Conservation (phyloP, 2,113 vertebrate species). For the Acrocephalus arundinaceus region DNA sequence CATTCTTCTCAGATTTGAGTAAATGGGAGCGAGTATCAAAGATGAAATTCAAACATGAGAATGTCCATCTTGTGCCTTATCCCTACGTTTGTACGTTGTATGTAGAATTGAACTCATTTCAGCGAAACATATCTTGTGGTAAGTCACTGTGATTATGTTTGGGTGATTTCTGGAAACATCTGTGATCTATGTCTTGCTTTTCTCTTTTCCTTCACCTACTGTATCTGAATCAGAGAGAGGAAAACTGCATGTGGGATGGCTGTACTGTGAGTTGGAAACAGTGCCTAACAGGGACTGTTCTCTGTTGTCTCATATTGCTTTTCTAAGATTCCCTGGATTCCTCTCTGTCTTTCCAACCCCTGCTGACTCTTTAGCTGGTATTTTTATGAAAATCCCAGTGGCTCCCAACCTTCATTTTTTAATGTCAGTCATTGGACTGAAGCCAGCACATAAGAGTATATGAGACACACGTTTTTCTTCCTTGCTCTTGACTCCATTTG, state of each 20-base stretch:
- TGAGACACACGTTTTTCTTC: not conserved
- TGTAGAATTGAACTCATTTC: slow-evolving; percentile 9
- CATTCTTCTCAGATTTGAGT: not conserved
- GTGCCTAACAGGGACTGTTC: not conserved
- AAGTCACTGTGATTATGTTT: not conserved
- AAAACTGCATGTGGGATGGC: rapidly evolving
- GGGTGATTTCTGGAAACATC: not conserved
- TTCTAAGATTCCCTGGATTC: not conserved
- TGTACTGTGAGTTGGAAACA: not conserved
- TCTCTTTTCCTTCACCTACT: not conserved
- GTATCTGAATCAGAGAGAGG: not conserved
- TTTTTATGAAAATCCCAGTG: not conserved
- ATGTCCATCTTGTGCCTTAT: not conserved
- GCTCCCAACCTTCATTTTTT: not conserved
- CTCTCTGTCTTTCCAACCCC: not conserved
- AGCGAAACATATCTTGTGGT: not conserved
- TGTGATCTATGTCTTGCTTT: not conserved
- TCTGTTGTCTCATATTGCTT: not conserved
- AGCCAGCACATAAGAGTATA: not conserved
- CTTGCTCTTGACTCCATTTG: not conserved
- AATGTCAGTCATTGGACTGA: not conserved
- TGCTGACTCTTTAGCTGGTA: not conserved
- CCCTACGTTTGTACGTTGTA: slow-evolving; percentile 31
- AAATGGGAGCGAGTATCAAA: slow-evolving; percentile 32
- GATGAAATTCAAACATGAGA: slow-evolving; percentile 29